phyloP scores from a whole-genome alignment of 2,888 invertebrate species.

The Drosophila putrida region DNA sequence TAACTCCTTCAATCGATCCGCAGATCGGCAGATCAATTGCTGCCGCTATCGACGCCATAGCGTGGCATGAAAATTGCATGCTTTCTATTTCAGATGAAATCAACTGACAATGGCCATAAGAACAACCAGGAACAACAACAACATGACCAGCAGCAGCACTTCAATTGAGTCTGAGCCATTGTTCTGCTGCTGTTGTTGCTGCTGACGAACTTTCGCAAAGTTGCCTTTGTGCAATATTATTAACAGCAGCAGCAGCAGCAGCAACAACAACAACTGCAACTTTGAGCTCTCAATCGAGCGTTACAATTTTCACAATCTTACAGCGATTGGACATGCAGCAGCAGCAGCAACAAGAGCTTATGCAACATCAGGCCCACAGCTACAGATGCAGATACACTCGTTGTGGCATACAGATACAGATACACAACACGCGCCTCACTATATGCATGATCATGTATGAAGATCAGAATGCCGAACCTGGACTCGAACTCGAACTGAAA shows the following conservation, averaged over 20 bases:
- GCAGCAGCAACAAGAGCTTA: slow-evolving; percentile 63
- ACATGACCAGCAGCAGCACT: slow-evolving; percentile 36
- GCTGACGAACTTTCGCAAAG: slow-evolving; percentile 79
- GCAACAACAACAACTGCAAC: slow-evolving; percentile 42
- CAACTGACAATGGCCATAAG: slow-evolving; percentile 78
- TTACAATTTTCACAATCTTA: slow-evolving; percentile 81
- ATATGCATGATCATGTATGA: slow-evolving; percentile 74
- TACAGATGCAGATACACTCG: slow-evolving; percentile 57
- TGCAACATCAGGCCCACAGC: slow-evolving; percentile 67
- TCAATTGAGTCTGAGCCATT: slow-evolving; percentile 75
- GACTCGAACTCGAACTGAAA: slow-evolving; percentile 49
- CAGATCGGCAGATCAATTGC: slow-evolving; percentile 76
- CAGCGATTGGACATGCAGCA: slow-evolving; percentile 79
- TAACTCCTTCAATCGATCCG: slow-evolving; percentile 81
- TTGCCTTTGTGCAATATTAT: slow-evolving; percentile 79
- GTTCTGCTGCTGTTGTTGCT: slow-evolving; percentile 61
- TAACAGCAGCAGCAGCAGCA: slow-evolving; percentile 61
- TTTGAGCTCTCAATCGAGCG: slow-evolving; percentile 82
- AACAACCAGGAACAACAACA: slow-evolving; percentile 41
- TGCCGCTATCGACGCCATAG: slow-evolving; percentile 77
- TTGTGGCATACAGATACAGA: slow-evolving; percentile 34
- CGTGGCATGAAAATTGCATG: slow-evolving; percentile 80
- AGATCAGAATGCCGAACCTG: slow-evolving; percentile 71
- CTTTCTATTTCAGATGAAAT: slow-evolving; percentile 81
- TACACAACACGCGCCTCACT: slow-evolving; percentile 50